Evolutionary conservation across 92 coral and sea anemone species (phyloP), one percentile per base, ranked within the genome.

Genomic region (Epizoanthus ramosus): DNA sequence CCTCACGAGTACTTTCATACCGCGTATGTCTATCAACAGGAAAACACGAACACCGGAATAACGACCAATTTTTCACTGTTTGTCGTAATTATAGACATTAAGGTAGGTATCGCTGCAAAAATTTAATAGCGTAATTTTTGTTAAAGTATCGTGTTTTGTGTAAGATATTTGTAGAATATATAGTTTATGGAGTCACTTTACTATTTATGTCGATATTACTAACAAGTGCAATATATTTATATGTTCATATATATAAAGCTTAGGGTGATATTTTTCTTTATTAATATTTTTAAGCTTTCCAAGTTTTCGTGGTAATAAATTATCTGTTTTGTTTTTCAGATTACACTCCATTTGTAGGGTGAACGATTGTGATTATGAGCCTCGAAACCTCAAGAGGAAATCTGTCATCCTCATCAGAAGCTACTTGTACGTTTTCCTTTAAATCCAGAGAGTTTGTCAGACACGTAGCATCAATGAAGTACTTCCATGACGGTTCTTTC

Each of bases 401-500:
- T 18, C 43, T 77, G 22, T 35, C 80, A 19, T 57, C 80, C 24
- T 35, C 80, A 56, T 28, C 82, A n/a, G 82, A 60, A 22, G 17
- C 71, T 0, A 43, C 57, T 33, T 77, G 82, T 37, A 59, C 82
- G 18, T 77, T 77, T 65, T 77, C 82, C 63, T 60, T 77, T 25
- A 77, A 57, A 5, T 60, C 82, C 16, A 41, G 82, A 57, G 69
- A 77, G 33, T 77, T 77, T 77, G 71, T 61, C 19, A 77, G 71
- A 22, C 82, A 77, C 14, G 82, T 77, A 18, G 41, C 82, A 63
- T 77, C 82, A 37, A 77, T 86, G 22, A 84, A 83, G 39, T 63
- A 90, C 8, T 88, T 86, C 9, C 90, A 89, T 19, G 90, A 90
- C 18, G 89, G 52, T 10, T 87, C 74, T 5, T 80, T 68, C 63